These are phyloP conservation scores for Carduelis carduelis DNA, from an alignment of 2,797 vertebrate genomes.

Conservation along the genomic window DNA sequence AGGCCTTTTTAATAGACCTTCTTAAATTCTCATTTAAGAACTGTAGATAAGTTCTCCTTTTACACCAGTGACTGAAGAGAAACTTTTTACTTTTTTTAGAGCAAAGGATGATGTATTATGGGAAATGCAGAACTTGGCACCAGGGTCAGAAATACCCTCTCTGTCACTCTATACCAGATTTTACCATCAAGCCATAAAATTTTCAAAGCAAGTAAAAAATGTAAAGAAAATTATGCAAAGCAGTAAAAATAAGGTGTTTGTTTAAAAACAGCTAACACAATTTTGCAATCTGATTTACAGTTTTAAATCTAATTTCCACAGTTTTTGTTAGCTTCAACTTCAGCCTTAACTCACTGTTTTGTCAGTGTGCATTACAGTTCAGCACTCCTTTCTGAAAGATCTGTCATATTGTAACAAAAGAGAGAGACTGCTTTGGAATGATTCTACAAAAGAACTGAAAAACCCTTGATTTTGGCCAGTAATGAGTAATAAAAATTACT, in stretches of 20 bases:
- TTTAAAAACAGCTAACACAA: neutral
- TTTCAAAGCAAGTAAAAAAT: neutral
- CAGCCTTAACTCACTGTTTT: neutral
- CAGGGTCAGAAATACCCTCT: neutral
- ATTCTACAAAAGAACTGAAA: slow-evolving; percentile 17
- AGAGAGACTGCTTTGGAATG: neutral
- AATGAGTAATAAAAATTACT: slow-evolving; percentile 16
- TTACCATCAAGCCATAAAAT: neutral
- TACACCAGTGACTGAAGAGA: neutral
- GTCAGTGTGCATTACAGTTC: neutral
- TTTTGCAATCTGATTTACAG: neutral
- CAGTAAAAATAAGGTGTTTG: neutral
- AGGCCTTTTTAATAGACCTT: neutral
- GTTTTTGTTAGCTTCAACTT: neutral
- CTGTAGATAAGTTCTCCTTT: neutral
- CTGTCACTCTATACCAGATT: neutral
- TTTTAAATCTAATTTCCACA: slow-evolving; percentile 1
- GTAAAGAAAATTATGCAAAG: neutral
- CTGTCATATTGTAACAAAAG: neutral
- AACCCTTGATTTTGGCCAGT: neutral
- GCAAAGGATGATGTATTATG: neutral
- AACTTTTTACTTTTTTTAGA: neutral
- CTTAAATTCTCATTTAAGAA: slow-evolving; percentile 11
- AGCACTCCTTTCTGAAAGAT: neutral
- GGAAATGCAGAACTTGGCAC: neutral